These are phyloP conservation scores for Apostichopus parvimensis DNA, from an alignment of 35 echinoderm and acorn worm genomes.

Conservation along the genomic window DNA sequence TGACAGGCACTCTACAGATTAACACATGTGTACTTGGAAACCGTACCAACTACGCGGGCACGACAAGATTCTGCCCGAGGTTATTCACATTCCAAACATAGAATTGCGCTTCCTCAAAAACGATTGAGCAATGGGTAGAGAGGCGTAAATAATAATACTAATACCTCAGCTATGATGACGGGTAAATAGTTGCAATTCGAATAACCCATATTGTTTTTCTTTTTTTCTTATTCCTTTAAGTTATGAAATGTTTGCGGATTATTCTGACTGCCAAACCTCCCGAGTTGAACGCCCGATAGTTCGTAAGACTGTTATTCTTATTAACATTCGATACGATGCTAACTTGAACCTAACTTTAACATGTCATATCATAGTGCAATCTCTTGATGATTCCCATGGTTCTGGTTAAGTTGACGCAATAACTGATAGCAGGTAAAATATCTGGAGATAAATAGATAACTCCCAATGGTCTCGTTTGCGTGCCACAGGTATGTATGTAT, in stretches of 20 bases:
- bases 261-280: background rate
- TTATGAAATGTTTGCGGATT: background rate
- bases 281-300: conserved; percentile 1
- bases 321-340: background rate
- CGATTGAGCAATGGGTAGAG: background rate
- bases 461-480: background rate
- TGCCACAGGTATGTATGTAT: background rate
- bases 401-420: background rate
- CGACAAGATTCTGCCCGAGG: too few species aligned
- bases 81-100: background rate
- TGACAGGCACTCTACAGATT: too few species aligned
- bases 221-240: background rate
- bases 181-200: background rate
- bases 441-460: background rate
- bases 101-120: background rate
- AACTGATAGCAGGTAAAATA: background rate
- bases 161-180: background rate
- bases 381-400: background rate
- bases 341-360: background rate
- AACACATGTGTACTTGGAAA: too few species aligned
- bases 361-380: background rate
- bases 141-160: too few species aligned
- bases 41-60: too few species aligned
- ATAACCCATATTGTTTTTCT: background rate
- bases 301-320: background rate